Conservation (phyloP, 1,140 invertebrate species). For the Contarinia nasturtii region DNA sequence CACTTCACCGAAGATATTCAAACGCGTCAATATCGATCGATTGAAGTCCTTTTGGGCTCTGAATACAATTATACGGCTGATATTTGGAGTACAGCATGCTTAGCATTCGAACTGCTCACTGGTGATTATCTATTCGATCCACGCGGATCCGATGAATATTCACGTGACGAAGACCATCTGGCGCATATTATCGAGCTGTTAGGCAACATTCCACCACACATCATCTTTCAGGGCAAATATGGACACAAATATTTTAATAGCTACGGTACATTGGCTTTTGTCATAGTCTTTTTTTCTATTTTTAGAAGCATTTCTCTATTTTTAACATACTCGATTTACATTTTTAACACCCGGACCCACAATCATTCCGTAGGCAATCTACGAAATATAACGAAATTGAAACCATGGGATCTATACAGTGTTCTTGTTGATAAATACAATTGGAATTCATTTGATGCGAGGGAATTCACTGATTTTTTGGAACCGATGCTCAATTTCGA, state of each 20-base stretch:
- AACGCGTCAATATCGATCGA: constrained; percentile 90
- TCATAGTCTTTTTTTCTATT: not conserved
- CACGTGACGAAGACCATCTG: constrained; percentile 93
- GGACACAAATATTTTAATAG: constrained; percentile 23
- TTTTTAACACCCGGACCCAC: not conserved
- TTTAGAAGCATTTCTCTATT: not conserved
- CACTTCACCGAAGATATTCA: constrained; percentile 65
- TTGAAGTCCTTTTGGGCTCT: constrained; percentile 91
- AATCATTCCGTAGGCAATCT: constrained; percentile 47
- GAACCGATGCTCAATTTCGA: constrained; percentile 91
- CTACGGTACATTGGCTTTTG: too few relatives aligned
- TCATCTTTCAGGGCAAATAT: constrained; percentile 21
- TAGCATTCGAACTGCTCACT: constrained; percentile 97
- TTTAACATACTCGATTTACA: not conserved
- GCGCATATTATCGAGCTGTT: constrained; percentile 96
- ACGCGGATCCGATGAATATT: constrained; percentile 61
- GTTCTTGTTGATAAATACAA: constrained; percentile 91
- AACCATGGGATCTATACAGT: constrained; percentile 82
- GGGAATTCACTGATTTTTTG: constrained; percentile 82
- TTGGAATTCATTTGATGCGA: constrained; percentile 70
- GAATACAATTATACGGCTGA: constrained; percentile 90
- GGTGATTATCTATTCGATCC: constrained; percentile 99
- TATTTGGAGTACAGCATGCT: constrained; percentile 96
- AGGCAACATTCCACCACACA: constrained; percentile 67
- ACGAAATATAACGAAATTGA: constrained; percentile 78